Percentiles rank a stretch among this genome's conserved stretches.
Conservation (phyloP, 2,888 invertebrate genomes). For the Idaea aversata region DNA sequence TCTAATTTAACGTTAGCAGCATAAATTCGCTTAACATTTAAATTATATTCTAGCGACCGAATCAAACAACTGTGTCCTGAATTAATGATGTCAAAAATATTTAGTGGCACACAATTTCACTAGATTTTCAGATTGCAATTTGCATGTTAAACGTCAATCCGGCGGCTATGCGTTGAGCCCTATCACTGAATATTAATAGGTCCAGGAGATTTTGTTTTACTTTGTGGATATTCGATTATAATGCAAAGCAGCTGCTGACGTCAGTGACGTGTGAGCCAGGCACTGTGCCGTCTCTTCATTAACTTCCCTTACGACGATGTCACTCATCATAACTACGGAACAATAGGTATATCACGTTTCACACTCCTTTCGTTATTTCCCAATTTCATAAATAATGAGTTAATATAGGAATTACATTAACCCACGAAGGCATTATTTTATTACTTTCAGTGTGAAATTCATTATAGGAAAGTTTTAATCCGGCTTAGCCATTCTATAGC, state of each 20-base stretch:
- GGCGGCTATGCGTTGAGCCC: constrained; percentile 73
- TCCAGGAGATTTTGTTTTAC: constrained; percentile 77
- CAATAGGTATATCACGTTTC: background rate
- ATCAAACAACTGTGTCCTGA: constrained; percentile 73
- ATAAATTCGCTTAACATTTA: constrained; percentile 77
- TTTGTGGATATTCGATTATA: constrained; percentile 77
- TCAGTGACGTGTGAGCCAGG: constrained; percentile 20
- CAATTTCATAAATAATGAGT: constrained; percentile 1
- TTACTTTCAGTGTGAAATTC: constrained; percentile 40
- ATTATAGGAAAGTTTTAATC: constrained; percentile 48
- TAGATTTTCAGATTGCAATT: constrained; percentile 79
- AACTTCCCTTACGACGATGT: background rate
- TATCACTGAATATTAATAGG: constrained; percentile 78
- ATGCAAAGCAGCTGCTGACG: constrained; percentile 71
- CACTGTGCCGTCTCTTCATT: background rate
- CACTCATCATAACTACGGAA: background rate
- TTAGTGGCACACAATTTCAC: constrained; percentile 75
- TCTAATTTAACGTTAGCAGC: constrained; percentile 70
- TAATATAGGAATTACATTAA: background rate
- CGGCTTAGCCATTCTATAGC: constrained; percentile 26
- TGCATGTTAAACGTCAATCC: constrained; percentile 79
- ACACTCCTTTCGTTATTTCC: background rate
- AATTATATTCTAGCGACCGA: constrained; percentile 73
- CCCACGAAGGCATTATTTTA: constrained; percentile 23
- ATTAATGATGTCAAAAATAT: constrained; percentile 76